Base-by-base conservation (phyloP, 2,888 invertebrate genomes). In the Melinaea menophilus region DNA sequence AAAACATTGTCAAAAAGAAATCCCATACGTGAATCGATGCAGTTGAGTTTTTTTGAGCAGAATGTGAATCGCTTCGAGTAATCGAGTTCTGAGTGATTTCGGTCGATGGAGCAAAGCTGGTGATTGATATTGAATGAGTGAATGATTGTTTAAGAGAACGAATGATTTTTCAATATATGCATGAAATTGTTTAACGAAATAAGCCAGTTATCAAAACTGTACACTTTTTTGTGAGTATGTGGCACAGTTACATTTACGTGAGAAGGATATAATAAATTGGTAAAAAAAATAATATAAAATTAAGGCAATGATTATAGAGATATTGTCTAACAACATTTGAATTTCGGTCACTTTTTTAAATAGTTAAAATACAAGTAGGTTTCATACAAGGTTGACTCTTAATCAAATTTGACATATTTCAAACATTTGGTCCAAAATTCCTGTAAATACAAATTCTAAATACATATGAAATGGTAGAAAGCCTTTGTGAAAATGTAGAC, bases 1-100 rank as follows among this genome's bases (percentile, higher is more conserved):
- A 51, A 9, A 66, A 63, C 41, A 33, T 71, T 65, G 73, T 63
- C 33, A 56, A 31, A 55, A 63, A 69, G 68, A 69, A 71, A 73
- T 71, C 64, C 69, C 69, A 69, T 71, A 72, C 71, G 71, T 73
- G 69, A 68, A 71, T 66, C 67, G 61, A 62, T 64, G 67, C 59
- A 67, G 67, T 65, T 71, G 61, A 66, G 60, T 66, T 72, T 72
- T 73, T 70, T 72, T 69, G 66, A 56, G 64, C 63, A 69, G 66
- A 65, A 72, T 66, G 63, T 67, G 63, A 67, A 71, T 71, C 68
- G 70, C 69, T 70, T 67, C 64, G 70, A 71, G 69, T 72, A 72
- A 75, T 75, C 74, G 74, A 75, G 72, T 74, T 64, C 67, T 61
- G 57, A 67, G 68, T 69, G 70, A 70, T 67, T 62, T 67, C 56